Conservation (phyloP, 2,888 invertebrate genomes). For the Icerya purchasi region DNA sequence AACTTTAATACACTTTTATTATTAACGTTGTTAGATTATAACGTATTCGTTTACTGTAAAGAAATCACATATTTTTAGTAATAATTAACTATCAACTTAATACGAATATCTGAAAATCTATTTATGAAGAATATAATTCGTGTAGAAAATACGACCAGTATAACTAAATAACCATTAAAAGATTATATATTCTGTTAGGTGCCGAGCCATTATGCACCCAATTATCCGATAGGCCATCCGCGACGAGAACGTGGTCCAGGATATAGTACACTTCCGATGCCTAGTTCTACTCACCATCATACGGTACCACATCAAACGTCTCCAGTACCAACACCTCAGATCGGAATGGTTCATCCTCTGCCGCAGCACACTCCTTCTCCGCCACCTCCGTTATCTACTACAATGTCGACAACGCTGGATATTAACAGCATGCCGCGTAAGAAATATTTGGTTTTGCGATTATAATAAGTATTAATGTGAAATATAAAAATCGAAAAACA, state of each 20-base stretch:
- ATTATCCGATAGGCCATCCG: slow-evolving; percentile 68
- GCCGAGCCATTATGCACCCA: slow-evolving; percentile 90
- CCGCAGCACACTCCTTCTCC: slow-evolving; percentile 30
- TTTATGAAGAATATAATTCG: too few species aligned
- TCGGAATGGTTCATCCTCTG: slow-evolving; percentile 75
- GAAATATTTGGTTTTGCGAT: slow-evolving; percentile 25
- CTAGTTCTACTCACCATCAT: slow-evolving; percentile 20
- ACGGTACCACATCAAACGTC: slow-evolving; percentile 15
- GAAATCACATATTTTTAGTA: too few species aligned
- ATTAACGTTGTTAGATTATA: too few species aligned
- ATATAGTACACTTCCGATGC: slow-evolving; percentile 64
- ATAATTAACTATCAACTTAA: too few species aligned
- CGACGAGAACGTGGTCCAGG: slow-evolving; percentile 52
- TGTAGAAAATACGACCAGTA: too few species aligned
- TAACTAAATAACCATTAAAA: too few species aligned
- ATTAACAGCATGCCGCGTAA: slow-evolving; percentile 62
- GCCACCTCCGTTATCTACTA: slow-evolving; percentile 41
- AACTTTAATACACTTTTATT: too few species aligned
- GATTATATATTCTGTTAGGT: too few species aligned
- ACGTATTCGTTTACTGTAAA: too few species aligned
- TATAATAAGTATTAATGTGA: background rate
- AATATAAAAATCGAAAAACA: background rate
- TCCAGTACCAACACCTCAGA: slow-evolving; percentile 27
- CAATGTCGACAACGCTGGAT: slow-evolving; percentile 26
- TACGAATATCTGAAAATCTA: too few species aligned